A percentile compares a stretch with the other conserved stretches of the same genome.
Conservation (phyloP, 2,888 invertebrate genomes). For the Hipparchia sbordonii region DNA sequence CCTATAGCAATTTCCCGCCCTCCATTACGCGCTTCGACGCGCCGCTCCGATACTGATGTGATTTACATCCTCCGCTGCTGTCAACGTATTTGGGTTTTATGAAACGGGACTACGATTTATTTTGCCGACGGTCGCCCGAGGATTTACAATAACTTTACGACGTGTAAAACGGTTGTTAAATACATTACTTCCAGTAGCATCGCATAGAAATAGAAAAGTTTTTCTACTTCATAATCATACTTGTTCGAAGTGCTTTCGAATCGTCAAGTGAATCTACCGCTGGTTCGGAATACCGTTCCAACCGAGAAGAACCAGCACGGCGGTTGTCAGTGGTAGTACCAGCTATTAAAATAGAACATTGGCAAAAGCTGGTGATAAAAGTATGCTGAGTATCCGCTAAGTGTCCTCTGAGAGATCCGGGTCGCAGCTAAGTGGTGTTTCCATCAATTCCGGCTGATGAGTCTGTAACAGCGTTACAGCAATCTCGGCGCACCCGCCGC, state of each 20-base stretch:
- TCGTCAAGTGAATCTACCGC: too few species aligned
- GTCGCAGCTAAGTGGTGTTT: neutral
- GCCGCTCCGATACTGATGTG: conserved; percentile 35
- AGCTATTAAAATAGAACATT: too few species aligned
- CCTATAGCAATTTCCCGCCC: conserved; percentile 32
- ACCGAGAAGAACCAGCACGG: too few species aligned
- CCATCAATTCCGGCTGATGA: conserved; percentile 3
- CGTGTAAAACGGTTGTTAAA: neutral
- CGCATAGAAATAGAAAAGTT: too few species aligned
- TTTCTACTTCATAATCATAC: too few species aligned
- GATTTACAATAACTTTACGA: neutral
- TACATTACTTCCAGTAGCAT: too few species aligned
- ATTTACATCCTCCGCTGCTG: conserved; percentile 36
- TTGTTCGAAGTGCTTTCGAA: too few species aligned
- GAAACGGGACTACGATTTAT: conserved; percentile 22
- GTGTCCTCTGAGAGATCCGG: too few species aligned
- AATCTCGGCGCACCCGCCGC: neutral
- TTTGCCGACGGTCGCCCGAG: conserved; percentile 19
- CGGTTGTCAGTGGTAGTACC: too few species aligned
- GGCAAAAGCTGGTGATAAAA: too few species aligned
- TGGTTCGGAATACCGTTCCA: too few species aligned
- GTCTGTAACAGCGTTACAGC: neutral
- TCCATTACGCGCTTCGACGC: conserved; percentile 38
- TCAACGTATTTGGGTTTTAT: conserved; percentile 29
- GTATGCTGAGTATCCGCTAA: too few species aligned